Base-by-base conservation (phyloP, 2,113 vertebrate species). In the Rhinolophus ferrumequinum region DNA sequence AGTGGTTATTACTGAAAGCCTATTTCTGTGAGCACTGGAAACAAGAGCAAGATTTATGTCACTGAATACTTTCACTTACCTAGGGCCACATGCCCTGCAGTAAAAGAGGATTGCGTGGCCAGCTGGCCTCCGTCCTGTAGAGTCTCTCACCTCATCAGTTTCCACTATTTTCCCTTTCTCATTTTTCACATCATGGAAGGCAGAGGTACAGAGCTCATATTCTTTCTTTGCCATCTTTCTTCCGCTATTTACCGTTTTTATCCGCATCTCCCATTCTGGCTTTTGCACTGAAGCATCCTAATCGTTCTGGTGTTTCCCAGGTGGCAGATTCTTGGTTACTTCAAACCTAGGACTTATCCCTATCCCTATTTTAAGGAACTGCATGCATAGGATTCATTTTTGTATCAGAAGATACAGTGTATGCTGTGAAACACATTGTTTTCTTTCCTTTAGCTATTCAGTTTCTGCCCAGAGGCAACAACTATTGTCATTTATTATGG, bases 1-100 rank as follows among this genome's bases (percentile, higher is more conserved):
- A 22, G n/a, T 94, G 56, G 3, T 38, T 76, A 3, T 90, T 24
- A 67, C 24, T 13, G 12, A 80, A 79, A 64, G 47, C 26, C n/a
- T 90, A 26, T 85, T 94, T 95, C 58, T 95, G 26, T 96, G 87
- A 82, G 62, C 54, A 58, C 0, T 89, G 73, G 30, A 88, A 82
- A 44, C 66, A 67, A 86, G 69, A 66, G 60, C 60, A 62, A 76
- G 21, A 11, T 28, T 89, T 73, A 54, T 50, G 33, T 84, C 18
- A 14, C 66, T 52, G 76, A 85, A 81, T 79, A 70, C 44, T 81
- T 91, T 50, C 12, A 54, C 11, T 88, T 66, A 72, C 41, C 21
- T 22, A 83, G 62, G 30, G 67, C n/a, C 52, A 67, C 26, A 82
- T 35, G 33, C 52, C 24, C n/a, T 90, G 8, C 13, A 86, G 52